Evolutionary conservation across 2,113 vertebrate genomes (phyloP), one percentile per base, ranked within the genome.

Genomic region (Arvicanthis niloticus): DNA sequence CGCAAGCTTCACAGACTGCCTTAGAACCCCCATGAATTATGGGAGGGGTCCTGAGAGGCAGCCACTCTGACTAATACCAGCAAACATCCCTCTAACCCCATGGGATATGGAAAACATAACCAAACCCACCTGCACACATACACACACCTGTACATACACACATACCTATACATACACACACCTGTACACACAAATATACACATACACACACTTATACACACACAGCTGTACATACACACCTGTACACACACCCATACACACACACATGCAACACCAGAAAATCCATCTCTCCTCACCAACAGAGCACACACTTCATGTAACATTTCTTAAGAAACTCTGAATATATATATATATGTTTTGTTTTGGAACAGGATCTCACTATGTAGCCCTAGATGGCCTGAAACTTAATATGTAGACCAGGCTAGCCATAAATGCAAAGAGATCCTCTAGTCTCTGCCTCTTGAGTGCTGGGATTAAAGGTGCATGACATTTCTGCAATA

Each of bases 21-120:
- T 90, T 77, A 94, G 77, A 75, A 96, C 77, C 73, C 37, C 77
- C 88, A 72, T 95, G 96, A 97, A 95, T 97, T 96, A 97, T 56
- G 80, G 94, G 21, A 94, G 81, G 76, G 93, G 60, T 51, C 89
- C 94, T 58, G 90, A 75, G 90, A 67, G 62, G 92, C 72, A 87
- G 72, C 37, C 73, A 42, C 40, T 92, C 93, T 97, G 90, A 97
- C 91, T 89, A 95, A 97, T 53, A 95, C 93, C 56, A 78, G 75
- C 87, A 94, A 96, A 94, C 76, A 81, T 65, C 73, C 73, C 60
- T 94, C 75, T 40, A 56, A 13, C 37, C 29, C 60, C 72, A n/a
- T 0, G 12, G 85, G 84, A 70, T 60, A 42, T 73, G 82, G 68
- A 80, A 93, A 72, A 89, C 92, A 93, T 81, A 77, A 81, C 91